Percentiles rank a stretch among this genome's conserved stretches.
These are phyloP conservation scores for Limnephilus lunatus DNA, from an alignment of 2,888 invertebrate species.

Conservation along the genomic window DNA sequence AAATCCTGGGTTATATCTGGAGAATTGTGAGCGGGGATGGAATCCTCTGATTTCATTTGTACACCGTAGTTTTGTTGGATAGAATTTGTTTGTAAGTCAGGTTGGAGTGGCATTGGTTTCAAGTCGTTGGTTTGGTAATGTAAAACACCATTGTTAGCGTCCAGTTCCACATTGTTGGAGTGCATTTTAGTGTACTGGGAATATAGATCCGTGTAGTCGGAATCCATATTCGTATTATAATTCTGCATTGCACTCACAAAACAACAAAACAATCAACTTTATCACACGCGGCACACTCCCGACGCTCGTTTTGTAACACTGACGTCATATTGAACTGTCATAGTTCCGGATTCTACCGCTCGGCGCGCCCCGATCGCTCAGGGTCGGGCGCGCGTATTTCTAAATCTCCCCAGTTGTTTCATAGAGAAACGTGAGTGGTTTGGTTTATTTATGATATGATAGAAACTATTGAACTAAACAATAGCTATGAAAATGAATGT, in stretches of 20 bases:
- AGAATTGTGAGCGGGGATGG: conserved; percentile 31
- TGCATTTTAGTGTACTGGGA: conserved; percentile 59
- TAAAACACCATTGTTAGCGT: conserved; percentile 51
- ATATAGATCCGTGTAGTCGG: conserved; percentile 58
- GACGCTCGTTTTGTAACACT: conserved; percentile 63
- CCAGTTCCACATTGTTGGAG: conserved; percentile 59
- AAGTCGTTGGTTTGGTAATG: conserved; percentile 59
- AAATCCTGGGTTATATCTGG: conserved; percentile 47
- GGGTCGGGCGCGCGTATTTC: background rate
- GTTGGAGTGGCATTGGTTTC: conserved; percentile 53
- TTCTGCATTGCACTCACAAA: conserved; percentile 57
- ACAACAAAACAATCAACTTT: conserved; percentile 48
- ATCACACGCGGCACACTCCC: conserved; percentile 56
- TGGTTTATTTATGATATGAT: too few relatives aligned
- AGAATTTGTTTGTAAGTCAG: conserved; percentile 50
- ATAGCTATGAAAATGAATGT: background rate
- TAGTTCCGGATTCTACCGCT: conserved; percentile 28
- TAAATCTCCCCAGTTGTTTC: background rate
- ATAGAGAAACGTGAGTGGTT: background rate
- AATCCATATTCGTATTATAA: conserved; percentile 59
- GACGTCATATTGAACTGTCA: conserved; percentile 56
- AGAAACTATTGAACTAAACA: too few relatives aligned
- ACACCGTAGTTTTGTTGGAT: conserved; percentile 46
- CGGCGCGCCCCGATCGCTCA: conserved; percentile 3
- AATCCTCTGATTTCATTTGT: conserved; percentile 37